Percentiles rank a stretch among this genome's conserved stretches.
Evolutionary conservation across 2,888 invertebrate genomes (phyloP).

Genomic region (Steinernema carpocapsae): DNA sequence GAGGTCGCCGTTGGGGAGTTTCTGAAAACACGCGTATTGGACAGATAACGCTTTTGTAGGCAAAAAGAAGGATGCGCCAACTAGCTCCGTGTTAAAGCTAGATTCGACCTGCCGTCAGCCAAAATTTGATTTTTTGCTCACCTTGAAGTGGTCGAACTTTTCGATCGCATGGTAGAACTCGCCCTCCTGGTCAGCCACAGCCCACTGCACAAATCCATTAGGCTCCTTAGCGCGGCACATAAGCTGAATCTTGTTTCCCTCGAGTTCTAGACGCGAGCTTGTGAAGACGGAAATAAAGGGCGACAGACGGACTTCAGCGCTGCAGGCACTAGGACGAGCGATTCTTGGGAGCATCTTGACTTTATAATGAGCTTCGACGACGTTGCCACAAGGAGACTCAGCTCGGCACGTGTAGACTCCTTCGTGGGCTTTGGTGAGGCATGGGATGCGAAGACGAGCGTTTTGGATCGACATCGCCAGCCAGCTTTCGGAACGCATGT

Average conservation of each 20-base stretch:
- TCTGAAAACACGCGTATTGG: background rate
- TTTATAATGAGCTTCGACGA: background rate
- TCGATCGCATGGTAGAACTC: background rate
- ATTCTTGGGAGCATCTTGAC: background rate
- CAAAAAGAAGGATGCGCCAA: no score
- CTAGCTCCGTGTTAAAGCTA: no score
- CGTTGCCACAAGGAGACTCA: background rate
- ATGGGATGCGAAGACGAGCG: conserved; percentile 4
- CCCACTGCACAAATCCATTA: background rate
- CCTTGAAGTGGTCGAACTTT: background rate
- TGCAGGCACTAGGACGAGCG: background rate
- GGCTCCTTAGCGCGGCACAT: background rate
- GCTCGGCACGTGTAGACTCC: background rate
- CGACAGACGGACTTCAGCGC: background rate
- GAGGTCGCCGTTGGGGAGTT: background rate
- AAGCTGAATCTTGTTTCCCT: conserved; percentile 5
- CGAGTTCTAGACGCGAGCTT: background rate
- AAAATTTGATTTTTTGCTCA: no score
- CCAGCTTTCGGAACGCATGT: background rate
- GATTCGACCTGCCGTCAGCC: no score
- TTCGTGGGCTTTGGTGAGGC: background rate
- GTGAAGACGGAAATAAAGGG: conserved; percentile 3
- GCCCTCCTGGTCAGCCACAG: background rate
- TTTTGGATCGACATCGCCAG: conserved; percentile 15
- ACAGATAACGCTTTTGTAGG: no score